phyloP scores from a whole-genome alignment of 2,888 invertebrate species.

The Eilema caniola region DNA sequence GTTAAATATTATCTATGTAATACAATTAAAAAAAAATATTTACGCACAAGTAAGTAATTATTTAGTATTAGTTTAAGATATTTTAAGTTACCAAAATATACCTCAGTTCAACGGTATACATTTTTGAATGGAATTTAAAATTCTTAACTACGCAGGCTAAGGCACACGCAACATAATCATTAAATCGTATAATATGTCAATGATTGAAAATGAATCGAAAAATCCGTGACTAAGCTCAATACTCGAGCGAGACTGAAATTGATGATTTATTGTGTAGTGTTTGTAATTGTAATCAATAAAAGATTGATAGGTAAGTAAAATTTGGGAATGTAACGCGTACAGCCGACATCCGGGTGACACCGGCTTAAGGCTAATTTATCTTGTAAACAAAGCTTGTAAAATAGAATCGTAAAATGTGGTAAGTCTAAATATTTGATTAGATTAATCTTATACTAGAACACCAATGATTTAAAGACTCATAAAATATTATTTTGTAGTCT shows the following conservation, averaged over 20 bases:
- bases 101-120: conserved; percentile 33
- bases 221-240: background rate
- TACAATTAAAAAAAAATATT: background rate
- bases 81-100: conserved; percentile 46
- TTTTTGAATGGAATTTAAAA: conserved; percentile 16
- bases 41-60: conserved; percentile 9
- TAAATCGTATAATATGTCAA: background rate
- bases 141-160: background rate
- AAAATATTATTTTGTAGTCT: background rate
- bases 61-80: conserved; percentile 26
- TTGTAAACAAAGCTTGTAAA: background rate
- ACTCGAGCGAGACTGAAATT: too few species aligned
- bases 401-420: background rate
- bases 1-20: background rate
- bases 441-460: background rate
- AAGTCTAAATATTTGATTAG: background rate
- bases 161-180: background rate
- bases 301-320: too few species aligned
- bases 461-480: background rate
- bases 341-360: too few species aligned
- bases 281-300: too few species aligned
- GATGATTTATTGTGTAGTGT: too few species aligned
- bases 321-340: too few species aligned
- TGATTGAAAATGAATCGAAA: background rate
- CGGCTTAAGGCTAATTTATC: too few species aligned